Evolutionary conservation across 1,140 invertebrate species (phyloP).

Genomic region (Schlechtendalia chinensis): DNA sequence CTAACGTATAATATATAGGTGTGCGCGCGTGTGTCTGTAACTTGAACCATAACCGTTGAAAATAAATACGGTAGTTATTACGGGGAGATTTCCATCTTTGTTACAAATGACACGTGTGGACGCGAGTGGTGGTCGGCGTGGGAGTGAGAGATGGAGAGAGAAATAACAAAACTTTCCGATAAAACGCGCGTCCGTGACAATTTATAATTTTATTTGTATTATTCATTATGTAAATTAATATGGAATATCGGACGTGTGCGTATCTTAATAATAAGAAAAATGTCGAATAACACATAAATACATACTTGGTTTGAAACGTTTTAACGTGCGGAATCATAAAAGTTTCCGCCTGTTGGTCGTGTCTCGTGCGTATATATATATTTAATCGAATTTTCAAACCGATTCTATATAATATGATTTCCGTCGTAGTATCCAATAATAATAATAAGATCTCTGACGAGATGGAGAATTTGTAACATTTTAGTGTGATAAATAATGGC

Average conservation of each 20-base stretch:
- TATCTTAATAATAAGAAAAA: neutral
- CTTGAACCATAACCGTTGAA: conserved; percentile 27
- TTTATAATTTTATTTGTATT: conserved; percentile 5
- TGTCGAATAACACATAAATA: neutral
- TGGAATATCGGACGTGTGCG: neutral
- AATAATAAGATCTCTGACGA: neutral
- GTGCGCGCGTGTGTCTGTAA: conserved; percentile 3
- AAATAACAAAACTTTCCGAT: neutral
- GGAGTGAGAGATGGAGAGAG: neutral
- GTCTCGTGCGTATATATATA: neutral
- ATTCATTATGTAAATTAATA: neutral
- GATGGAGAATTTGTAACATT: neutral
- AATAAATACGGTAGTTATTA: conserved; percentile 42
- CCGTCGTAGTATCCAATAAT: neutral
- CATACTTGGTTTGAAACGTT: conserved; percentile 1
- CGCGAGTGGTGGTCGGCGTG: too few species aligned
- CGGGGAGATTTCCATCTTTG: conserved; percentile 8
- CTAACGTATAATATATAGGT: neutral
- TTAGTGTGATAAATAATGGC: conserved; percentile 13
- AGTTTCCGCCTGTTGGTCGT: neutral
- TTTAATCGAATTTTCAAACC: neutral
- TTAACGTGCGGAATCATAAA: neutral
- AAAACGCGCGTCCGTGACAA: neutral
- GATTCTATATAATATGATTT: neutral
- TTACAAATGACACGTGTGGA: neutral